phyloP scores from a whole-genome alignment of 2,113 vertebrate species.

The Podocnemis expansa region DNA sequence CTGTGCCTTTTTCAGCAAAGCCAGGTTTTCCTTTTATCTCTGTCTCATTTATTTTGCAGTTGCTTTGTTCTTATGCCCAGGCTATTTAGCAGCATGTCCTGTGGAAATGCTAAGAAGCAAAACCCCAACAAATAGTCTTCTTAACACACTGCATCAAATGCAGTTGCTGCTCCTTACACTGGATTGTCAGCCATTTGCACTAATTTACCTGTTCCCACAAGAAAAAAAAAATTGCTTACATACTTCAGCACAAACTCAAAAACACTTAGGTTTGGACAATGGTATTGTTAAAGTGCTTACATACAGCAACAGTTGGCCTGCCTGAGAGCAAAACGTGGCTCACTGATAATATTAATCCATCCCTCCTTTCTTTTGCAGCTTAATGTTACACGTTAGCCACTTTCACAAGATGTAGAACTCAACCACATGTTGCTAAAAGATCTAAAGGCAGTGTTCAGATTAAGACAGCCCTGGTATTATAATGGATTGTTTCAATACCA shows the following conservation, averaged over 20 bases:
- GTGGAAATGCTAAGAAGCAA: conserved; percentile 16
- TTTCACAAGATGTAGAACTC: not conserved
- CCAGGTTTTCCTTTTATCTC: conserved; percentile 62
- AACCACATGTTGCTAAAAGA: not conserved
- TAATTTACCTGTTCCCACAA: conserved; percentile 3
- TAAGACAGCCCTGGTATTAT: not conserved
- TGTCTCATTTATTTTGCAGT: conserved; percentile 74
- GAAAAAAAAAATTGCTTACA: not conserved
- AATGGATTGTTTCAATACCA: conserved; percentile 4
- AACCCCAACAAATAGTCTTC: not conserved
- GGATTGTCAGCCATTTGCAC: not conserved
- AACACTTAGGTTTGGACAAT: not conserved
- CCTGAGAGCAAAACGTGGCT: not conserved
- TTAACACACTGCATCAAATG: not conserved
- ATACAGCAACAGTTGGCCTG: not conserved
- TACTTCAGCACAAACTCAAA: not conserved
- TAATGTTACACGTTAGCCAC: not conserved
- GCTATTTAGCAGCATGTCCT: conserved; percentile 59
- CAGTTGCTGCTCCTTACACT: not conserved
- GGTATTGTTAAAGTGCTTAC: not conserved
- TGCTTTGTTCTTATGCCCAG: conserved; percentile 66
- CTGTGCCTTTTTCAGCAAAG: not conserved
- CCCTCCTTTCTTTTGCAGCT: not conserved
- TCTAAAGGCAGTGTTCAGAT: not conserved
- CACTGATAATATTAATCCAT: not conserved